phyloP scores from a whole-genome alignment of 2,113 vertebrate genomes.

The Passer montanus region DNA sequence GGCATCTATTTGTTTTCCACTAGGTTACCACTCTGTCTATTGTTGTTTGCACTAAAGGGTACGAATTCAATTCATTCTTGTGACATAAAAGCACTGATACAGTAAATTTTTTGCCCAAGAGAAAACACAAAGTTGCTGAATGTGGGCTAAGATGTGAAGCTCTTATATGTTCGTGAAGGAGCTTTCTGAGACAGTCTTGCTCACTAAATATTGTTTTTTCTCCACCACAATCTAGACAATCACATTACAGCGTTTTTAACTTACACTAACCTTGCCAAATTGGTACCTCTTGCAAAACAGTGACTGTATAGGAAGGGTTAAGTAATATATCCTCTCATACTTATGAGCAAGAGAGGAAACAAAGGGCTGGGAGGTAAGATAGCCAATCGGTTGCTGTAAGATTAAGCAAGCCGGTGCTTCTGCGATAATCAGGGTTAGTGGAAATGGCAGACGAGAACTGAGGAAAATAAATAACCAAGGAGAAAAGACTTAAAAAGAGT shows the following conservation, averaged over 20 bases:
- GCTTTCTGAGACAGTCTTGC: conserved; percentile 32
- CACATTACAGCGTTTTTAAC: not conserved
- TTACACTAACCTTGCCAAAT: conserved; percentile 22
- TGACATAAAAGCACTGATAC: conserved; percentile 92
- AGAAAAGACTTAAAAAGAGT: not conserved
- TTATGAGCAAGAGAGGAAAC: not conserved
- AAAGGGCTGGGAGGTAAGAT: not conserved
- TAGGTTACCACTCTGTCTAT: conserved; percentile 93
- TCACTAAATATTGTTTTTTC: not conserved
- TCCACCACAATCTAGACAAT: not conserved
- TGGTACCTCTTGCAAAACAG: not conserved
- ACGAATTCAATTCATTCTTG: conserved; percentile 99
- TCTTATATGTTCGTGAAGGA: conserved; percentile 21
- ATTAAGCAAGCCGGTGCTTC: not conserved
- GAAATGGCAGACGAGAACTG: not conserved
- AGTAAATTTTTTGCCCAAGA: conserved; percentile 85
- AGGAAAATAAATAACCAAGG: not conserved
- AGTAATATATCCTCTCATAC: not conserved
- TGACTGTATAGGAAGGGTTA: not conserved
- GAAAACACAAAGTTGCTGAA: conserved; percentile 85
- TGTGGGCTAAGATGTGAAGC: conserved; percentile 68
- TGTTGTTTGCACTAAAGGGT: conserved; percentile 99
- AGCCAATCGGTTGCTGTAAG: not conserved
- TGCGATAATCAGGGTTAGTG: not conserved
- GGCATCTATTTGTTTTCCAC: conserved; percentile 97